These are phyloP conservation scores for Melanaphis sacchari DNA, from an alignment of 1,140 invertebrate genomes.

Conservation along the genomic window DNA sequence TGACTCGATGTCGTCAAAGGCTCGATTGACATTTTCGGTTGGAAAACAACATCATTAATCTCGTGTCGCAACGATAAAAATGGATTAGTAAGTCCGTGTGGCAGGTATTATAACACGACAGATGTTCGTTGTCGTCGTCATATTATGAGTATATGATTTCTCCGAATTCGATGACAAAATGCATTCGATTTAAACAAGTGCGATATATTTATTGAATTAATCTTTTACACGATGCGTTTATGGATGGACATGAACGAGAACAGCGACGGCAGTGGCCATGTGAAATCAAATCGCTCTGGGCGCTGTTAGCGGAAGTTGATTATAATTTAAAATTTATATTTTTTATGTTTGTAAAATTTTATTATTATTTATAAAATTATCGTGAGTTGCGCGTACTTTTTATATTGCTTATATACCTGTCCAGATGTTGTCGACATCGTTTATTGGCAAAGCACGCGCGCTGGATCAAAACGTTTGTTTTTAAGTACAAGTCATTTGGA, in stretches of 20 bases:
- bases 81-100: too few species aligned
- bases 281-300: too few species aligned
- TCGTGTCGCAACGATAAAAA: not conserved
- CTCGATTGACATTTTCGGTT: not conserved
- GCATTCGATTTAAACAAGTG: not conserved
- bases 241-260: not conserved
- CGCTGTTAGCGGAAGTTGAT: not conserved
- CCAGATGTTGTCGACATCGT: not conserved
- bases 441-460: not conserved
- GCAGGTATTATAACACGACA: too few species aligned
- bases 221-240: not conserved
- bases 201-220: not conserved
- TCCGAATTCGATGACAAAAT: not conserved
- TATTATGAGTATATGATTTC: too few species aligned
- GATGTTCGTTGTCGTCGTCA: not conserved
- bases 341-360: not conserved
- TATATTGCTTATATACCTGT: not conserved
- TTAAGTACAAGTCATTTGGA: not conserved
- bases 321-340: slow-evolving; percentile 17
- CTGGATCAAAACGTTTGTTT: not conserved
- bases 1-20: not conserved
- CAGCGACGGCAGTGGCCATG: too few species aligned
- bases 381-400: not conserved
- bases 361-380: not conserved
- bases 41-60: not conserved